These are phyloP conservation scores for Epinephelus coioides DNA, from an alignment of 2,797 vertebrate genomes.

Conservation along the genomic window DNA sequence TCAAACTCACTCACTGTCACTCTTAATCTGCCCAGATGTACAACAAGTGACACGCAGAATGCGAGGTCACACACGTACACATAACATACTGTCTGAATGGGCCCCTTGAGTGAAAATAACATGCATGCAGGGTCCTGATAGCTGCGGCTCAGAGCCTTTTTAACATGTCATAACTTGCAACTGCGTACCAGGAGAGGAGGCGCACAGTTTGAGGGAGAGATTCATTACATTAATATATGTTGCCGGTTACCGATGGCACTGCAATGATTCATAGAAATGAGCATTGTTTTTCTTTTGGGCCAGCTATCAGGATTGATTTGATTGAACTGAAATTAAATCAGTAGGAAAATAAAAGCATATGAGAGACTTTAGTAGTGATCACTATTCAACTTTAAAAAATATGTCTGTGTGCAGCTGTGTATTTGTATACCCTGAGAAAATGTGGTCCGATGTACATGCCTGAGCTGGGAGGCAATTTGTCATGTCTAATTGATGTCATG, in stretches of 20 bases:
- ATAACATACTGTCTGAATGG: constrained; percentile 54
- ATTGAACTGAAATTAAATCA: constrained; percentile 4
- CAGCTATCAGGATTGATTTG: not conserved
- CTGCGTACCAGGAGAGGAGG: constrained; percentile 30
- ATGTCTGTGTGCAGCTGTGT: constrained; percentile 14
- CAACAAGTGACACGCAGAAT: constrained; percentile 62
- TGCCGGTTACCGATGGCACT: constrained; percentile 14
- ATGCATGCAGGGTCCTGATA: constrained; percentile 61
- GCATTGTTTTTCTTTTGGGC: not conserved
- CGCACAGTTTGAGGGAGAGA: not conserved
- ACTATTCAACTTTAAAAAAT: not conserved
- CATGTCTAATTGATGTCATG: constrained; percentile 59
- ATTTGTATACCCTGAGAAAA: constrained; percentile 25
- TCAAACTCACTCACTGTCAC: constrained; percentile 62
- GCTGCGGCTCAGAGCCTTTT: constrained; percentile 43
- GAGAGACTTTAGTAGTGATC: not conserved
- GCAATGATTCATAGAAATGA: constrained; percentile 12
- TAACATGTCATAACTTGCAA: constrained; percentile 65
- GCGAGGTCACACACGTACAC: constrained; percentile 68
- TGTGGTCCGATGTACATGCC: constrained; percentile 5
- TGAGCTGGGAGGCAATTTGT: constrained; percentile 38
- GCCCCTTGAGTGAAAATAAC: constrained; percentile 57
- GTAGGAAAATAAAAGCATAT: not conserved
- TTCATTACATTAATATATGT: constrained; percentile 36
- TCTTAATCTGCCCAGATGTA: constrained; percentile 68